Evolutionary conservation across 1,140 invertebrate species (phyloP).

Genomic region (Conopomorpha cramerella): DNA sequence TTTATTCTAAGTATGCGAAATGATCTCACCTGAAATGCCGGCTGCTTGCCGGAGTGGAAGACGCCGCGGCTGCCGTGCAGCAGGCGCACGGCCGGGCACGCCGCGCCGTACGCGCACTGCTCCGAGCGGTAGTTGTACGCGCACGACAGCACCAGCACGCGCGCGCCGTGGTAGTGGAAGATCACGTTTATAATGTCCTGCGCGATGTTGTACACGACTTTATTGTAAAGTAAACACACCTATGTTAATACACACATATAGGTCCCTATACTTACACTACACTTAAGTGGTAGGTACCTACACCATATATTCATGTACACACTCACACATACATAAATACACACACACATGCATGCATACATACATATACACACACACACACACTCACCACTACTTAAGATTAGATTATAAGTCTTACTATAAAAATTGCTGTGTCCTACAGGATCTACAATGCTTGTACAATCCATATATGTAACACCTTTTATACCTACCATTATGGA

Average conservation of each 20-base stretch:
- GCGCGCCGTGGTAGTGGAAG: conserved; percentile 87
- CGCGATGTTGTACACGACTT: conserved; percentile 3
- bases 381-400: no score
- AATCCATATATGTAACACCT: no score
- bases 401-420: no score
- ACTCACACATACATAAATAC: neutral
- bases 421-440: no score
- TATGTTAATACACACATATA: no score
- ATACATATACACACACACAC: neutral
- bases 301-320: neutral
- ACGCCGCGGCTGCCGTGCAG: conserved; percentile 88
- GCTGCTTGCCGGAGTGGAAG: conserved; percentile 85
- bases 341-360: neutral
- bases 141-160: conserved; percentile 82
- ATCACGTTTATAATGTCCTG: conserved; percentile 96
- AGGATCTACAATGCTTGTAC: no score
- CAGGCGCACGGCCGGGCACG: conserved; percentile 82
- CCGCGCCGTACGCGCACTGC: conserved; percentile 92
- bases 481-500: no score
- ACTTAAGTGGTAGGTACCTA: neutral
- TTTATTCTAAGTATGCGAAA: neutral
- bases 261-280: no score
- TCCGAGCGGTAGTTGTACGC: conserved; percentile 92
- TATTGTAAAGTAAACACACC: neutral
- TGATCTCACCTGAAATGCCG: conserved; percentile 73